Conservation (phyloP, 1,140 invertebrate species). For the Leptinotarsa defecta region DNA sequence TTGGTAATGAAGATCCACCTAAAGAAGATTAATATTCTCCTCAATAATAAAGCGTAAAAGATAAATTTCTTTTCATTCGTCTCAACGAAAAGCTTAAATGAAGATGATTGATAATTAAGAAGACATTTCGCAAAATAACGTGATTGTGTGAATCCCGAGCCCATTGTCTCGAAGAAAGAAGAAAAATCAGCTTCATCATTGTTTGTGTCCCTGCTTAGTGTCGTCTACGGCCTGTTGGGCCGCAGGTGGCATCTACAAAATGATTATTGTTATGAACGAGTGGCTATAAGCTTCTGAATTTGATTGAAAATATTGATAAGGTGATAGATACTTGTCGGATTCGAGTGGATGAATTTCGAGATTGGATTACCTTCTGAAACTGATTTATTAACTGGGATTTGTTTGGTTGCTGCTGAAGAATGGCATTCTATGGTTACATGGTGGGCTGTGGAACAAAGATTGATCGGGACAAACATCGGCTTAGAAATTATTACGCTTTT, state of each 20-base stretch:
- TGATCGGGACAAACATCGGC: slow-evolving; percentile 5
- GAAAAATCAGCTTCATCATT: slow-evolving; percentile 17
- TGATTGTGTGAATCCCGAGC: not conserved
- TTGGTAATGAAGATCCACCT: too few species aligned
- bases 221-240: not conserved
- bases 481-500: slow-evolving; percentile 4
- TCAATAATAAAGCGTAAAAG: not conserved
- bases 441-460: slow-evolving; percentile 7
- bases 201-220: slow-evolving; percentile 15
- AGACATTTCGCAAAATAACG: not conserved
- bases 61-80: too few species aligned
- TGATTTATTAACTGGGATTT: slow-evolving; percentile 21
- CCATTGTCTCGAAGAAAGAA: not conserved
- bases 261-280: slow-evolving; percentile 21
- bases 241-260: slow-evolving; percentile 13
- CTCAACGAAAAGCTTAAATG: too few species aligned
- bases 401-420: not conserved
- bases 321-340: slow-evolving; percentile 24
- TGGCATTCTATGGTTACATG: not conserved
- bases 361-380: slow-evolving; percentile 23
- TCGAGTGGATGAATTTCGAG: slow-evolving; percentile 10
- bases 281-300: slow-evolving; percentile 28
- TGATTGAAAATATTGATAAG: slow-evolving; percentile 20
- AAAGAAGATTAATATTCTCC: not conserved
- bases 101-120: not conserved